phyloP scores from a whole-genome alignment of 1,140 invertebrate species.

The Brachionus asplanchnoidis region DNA sequence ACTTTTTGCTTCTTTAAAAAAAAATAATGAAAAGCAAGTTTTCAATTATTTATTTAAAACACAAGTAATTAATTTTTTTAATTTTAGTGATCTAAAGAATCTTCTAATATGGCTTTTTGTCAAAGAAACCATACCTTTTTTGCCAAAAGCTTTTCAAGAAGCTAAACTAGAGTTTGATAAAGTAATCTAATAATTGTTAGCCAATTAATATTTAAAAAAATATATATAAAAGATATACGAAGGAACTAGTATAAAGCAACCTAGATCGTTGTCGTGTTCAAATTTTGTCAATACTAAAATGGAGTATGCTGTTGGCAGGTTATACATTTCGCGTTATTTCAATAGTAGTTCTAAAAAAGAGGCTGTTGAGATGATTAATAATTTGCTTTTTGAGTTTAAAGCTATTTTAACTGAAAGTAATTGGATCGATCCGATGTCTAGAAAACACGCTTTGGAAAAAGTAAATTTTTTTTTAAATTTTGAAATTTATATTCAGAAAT shows the following conservation, averaged over 20 bases:
- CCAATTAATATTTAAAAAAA: not conserved
- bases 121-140: conserved; percentile 34
- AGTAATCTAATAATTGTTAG: not conserved
- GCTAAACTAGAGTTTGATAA: conserved; percentile 38
- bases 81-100: conserved; percentile 13
- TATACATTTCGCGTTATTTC: conserved; percentile 83
- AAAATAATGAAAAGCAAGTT: not conserved
- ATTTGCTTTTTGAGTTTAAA: conserved; percentile 70
- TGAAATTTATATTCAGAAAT: not conserved
- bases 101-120: conserved; percentile 35
- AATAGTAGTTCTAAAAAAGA: conserved; percentile 69
- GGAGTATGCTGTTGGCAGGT: conserved; percentile 82
- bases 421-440: conserved; percentile 76
- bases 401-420: conserved; percentile 64
- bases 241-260: conserved; percentile 17
- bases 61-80: not conserved
- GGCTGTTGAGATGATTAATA: conserved; percentile 73
- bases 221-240: not conserved
- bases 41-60: not conserved
- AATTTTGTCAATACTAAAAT: conserved; percentile 73
- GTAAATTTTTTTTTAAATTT: conserved; percentile 48
- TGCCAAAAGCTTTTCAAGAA: conserved; percentile 34
- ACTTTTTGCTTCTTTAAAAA: not conserved
- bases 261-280: conserved; percentile 60
- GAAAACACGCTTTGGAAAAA: conserved; percentile 69